Conservation (phyloP, 2,888 invertebrate genomes). For the Acrobasis repandana region DNA sequence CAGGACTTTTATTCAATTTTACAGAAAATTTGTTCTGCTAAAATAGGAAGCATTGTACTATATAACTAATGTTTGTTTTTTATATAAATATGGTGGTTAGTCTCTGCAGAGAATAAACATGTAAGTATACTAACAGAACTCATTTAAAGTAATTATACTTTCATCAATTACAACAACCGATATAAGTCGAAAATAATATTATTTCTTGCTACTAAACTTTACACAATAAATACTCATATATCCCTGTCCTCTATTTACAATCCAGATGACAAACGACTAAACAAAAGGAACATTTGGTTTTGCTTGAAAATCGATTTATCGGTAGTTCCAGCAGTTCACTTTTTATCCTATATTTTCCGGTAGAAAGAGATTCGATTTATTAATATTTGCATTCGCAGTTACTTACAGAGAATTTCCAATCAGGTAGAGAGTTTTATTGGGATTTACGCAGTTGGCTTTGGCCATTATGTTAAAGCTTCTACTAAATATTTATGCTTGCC, state of each 20-base stretch:
- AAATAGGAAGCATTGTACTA: no score
- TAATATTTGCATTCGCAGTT: slow-evolving; percentile 18
- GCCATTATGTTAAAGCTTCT: slow-evolving; percentile 13
- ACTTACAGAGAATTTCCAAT: slow-evolving; percentile 16
- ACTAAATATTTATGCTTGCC: slow-evolving; percentile 16
- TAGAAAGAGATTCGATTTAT: slow-evolving; percentile 4
- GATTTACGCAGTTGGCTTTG: slow-evolving; percentile 18
- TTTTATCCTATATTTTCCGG: slow-evolving; percentile 2
- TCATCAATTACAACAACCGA: neutral
- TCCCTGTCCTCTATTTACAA: neutral
- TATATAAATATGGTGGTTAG: no score
- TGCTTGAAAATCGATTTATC: slow-evolving; percentile 8
- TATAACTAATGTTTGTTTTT: no score
- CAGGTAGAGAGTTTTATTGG: slow-evolving; percentile 19
- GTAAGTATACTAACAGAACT: no score
- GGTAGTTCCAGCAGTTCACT: neutral
- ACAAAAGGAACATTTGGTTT: slow-evolving; percentile 7
- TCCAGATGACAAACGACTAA: slow-evolving; percentile 11
- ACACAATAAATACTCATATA: neutral
- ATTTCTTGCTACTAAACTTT: neutral
- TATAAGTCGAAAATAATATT: neutral
- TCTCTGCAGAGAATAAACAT: no score
- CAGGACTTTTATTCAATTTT: no score
- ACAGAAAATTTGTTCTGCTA: no score
- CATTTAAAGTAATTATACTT: no score